phyloP scores from a whole-genome alignment of 2,888 invertebrate genomes.

The Parnassius glacialis region DNA sequence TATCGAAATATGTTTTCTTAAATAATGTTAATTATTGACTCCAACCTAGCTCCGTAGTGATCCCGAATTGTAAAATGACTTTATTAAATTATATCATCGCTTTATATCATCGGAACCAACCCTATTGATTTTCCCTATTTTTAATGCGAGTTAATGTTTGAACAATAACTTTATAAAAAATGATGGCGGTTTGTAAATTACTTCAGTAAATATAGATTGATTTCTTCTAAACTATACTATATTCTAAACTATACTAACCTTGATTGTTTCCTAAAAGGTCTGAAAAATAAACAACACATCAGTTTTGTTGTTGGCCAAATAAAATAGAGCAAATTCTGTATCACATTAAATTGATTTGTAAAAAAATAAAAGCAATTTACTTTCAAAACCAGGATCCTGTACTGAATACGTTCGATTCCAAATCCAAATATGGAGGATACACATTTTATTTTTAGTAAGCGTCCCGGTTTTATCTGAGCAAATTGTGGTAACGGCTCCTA shows the following conservation, averaged over 20 bases:
- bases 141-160: no score
- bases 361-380: slow-evolving; percentile 35
- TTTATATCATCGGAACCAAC: no score
- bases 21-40: no score
- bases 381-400: slow-evolving; percentile 81
- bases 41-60: no score
- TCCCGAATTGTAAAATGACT: no score
- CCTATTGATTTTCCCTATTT: no score
- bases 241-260: slow-evolving; percentile 41
- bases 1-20: no score
- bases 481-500: slow-evolving; percentile 98
- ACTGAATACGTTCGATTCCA: slow-evolving; percentile 94
- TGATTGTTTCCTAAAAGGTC: slow-evolving; percentile 44
- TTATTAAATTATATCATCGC: no score
- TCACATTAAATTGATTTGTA: background rate
- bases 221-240: slow-evolving; percentile 21
- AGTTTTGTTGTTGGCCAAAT: background rate
- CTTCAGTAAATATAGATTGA: background rate
- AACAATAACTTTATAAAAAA: no score
- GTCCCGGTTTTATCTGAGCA: slow-evolving; percentile 99
- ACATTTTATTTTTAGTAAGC: slow-evolving; percentile 98
- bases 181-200: no score
- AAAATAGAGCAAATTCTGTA: background rate
- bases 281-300: slow-evolving; percentile 41
- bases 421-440: slow-evolving; percentile 98